A percentile compares a stretch with the other conserved stretches of the same genome.
phyloP scores from a whole-genome alignment of 2,888 invertebrate genomes.

The Troglohyphantes excavatus region DNA sequence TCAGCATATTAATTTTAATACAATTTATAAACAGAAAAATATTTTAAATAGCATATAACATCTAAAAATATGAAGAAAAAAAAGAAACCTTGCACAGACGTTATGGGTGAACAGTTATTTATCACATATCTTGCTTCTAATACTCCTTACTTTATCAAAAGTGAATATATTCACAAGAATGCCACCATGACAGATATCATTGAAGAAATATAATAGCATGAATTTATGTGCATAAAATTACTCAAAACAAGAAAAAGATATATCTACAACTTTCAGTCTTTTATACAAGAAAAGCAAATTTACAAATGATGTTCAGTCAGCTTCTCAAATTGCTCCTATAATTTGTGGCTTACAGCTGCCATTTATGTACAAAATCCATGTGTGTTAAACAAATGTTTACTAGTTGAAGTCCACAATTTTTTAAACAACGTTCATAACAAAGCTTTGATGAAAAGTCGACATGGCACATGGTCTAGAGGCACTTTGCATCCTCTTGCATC shows the following conservation, averaged over 20 bases:
- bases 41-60: not conserved
- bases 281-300: conserved; percentile 30
- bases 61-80: no score
- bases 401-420: not conserved
- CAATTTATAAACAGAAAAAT: not conserved
- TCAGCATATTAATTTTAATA: not conserved
- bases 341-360: conserved; percentile 50
- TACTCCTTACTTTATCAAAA: not conserved
- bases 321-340: not conserved
- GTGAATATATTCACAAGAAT: not conserved
- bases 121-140: not conserved
- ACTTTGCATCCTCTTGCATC: conserved; percentile 63
- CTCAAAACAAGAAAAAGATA: conserved; percentile 8
- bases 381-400: not conserved
- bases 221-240: conserved; percentile 2
- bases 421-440: conserved; percentile 22
- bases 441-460: conserved; percentile 55
- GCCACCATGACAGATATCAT: not conserved
- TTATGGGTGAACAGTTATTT: not conserved
- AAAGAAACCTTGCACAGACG: not conserved
- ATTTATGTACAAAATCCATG: conserved; percentile 39
- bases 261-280: conserved; percentile 31
- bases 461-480: conserved; percentile 78
- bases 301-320: conserved; percentile 13
- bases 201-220: not conserved